phyloP scores from a whole-genome alignment of 2,888 invertebrate genomes.

The Conchocele bisecta region DNA sequence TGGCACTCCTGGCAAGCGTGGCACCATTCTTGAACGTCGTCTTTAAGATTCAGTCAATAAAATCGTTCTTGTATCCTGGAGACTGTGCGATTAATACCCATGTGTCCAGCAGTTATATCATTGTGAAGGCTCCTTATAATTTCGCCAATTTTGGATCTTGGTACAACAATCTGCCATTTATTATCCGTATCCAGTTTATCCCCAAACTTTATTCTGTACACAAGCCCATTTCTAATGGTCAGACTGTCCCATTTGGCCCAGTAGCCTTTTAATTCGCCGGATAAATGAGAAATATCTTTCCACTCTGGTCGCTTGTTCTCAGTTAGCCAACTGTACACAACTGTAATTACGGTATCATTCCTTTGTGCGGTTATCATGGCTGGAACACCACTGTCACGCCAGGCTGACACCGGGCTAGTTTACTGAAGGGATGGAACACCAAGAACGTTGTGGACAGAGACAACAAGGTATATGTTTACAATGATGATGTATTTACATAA shows the following conservation, averaged over 20 bases:
- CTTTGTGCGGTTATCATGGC: neutral
- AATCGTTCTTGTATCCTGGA: neutral
- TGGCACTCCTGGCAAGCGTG: neutral
- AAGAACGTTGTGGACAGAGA: too few relatives aligned
- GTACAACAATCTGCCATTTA: neutral
- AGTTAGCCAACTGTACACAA: neutral
- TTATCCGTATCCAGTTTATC: neutral
- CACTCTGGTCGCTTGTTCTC: neutral
- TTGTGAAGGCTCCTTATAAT: neutral
- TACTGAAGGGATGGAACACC: too few relatives aligned
- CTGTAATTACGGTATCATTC: neutral
- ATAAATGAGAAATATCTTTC: neutral
- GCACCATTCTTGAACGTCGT: neutral
- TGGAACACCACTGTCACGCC: too few relatives aligned
- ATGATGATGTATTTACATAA: too few relatives aligned
- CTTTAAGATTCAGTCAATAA: neutral
- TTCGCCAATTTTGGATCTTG: neutral
- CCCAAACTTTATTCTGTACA: neutral
- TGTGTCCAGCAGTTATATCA: conserved; percentile 1
- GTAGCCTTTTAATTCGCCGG: neutral
- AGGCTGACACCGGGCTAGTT: too few relatives aligned
- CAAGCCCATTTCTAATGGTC: neutral
- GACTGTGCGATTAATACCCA: neutral
- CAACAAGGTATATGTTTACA: too few relatives aligned
- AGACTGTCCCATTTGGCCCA: conserved; percentile 5